Conservation (phyloP, 2,113 vertebrate species). For the Hyperoodon ampullatus region DNA sequence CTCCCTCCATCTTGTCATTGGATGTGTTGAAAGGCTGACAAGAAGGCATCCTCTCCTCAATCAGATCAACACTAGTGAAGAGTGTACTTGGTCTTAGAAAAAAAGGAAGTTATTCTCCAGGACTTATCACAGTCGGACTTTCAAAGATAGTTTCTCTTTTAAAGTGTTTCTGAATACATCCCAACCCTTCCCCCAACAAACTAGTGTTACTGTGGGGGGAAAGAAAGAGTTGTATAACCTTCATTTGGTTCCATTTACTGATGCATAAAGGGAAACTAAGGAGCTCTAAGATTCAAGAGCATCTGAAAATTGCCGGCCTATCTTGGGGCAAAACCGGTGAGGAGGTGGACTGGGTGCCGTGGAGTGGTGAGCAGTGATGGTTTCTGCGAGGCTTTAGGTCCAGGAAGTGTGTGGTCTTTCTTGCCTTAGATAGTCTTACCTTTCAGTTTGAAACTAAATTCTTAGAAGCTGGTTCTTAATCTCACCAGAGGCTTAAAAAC, state of each 20-base stretch:
- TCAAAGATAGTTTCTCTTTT: constrained; percentile 19
- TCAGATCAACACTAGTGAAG: neutral
- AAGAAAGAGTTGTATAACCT: neutral
- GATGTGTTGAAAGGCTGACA: neutral
- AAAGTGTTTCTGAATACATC: neutral
- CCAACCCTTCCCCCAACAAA: neutral
- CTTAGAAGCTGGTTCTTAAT: constrained; percentile 53
- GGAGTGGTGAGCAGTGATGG: neutral
- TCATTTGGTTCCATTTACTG: neutral
- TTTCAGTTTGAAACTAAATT: constrained; percentile 57
- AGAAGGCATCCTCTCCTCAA: neutral
- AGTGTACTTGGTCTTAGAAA: neutral
- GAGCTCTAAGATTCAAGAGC: neutral
- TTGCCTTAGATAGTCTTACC: constrained; percentile 69
- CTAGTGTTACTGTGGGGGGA: neutral
- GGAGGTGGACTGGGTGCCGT: neutral
- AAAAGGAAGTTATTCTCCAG: constrained; percentile 25
- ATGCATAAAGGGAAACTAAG: neutral
- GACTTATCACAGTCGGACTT: neutral
- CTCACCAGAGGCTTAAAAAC: constrained; percentile 53
- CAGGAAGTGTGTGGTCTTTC: constrained; percentile 40
- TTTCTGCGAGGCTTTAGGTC: neutral
- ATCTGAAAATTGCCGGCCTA: neutral
- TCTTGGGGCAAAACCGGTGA: neutral
- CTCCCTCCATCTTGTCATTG: neutral